phyloP scores from a whole-genome alignment of 2,113 vertebrate species.

The Calonectris borealis region DNA sequence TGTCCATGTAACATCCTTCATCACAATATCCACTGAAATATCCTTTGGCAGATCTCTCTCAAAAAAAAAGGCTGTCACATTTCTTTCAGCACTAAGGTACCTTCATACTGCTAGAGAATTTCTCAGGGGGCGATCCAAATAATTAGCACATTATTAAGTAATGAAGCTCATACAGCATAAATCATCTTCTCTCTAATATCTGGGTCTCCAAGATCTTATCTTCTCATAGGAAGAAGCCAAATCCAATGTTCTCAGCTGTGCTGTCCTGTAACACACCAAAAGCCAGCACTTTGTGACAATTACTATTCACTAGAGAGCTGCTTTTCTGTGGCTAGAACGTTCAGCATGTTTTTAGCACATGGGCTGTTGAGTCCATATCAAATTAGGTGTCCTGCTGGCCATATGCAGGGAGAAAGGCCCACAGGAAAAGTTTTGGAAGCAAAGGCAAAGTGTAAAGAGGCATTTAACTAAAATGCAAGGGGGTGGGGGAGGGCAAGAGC shows the following conservation, averaged over 20 bases:
- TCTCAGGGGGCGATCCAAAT: background rate
- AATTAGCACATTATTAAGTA: background rate
- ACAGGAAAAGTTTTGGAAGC: background rate
- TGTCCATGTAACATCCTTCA: background rate
- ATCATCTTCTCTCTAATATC: background rate
- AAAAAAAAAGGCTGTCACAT: background rate
- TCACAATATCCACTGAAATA: background rate
- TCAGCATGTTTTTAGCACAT: background rate
- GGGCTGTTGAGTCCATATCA: background rate
- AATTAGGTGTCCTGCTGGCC: background rate
- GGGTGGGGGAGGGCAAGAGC: background rate
- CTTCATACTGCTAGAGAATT: background rate
- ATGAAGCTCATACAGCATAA: background rate
- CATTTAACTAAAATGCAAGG: conserved; percentile 1
- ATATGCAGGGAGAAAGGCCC: background rate
- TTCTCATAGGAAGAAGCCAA: background rate
- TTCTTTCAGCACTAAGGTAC: background rate
- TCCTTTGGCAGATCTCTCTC: background rate
- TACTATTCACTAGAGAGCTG: background rate
- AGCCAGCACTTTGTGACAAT: background rate
- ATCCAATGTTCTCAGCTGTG: background rate
- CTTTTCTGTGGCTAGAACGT: background rate
- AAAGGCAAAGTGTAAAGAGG: background rate
- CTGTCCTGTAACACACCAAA: background rate
- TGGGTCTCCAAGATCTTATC: background rate